These are phyloP conservation scores for Cephus pulcher DNA, from an alignment of 2,888 invertebrate genomes.

Conservation along the genomic window DNA sequence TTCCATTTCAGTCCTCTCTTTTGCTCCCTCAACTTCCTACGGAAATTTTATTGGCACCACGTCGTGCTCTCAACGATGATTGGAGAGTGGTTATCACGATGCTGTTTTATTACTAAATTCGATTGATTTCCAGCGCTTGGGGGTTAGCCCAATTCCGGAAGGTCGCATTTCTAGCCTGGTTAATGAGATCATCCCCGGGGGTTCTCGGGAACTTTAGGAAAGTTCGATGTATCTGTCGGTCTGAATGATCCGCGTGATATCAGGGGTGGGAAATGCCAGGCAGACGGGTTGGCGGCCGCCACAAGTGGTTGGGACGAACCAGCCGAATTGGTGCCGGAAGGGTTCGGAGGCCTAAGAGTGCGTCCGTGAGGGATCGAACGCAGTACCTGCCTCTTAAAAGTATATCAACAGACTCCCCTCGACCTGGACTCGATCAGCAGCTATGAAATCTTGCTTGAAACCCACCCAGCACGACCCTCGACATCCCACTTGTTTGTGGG, in stretches of 20 bases:
- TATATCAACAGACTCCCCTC: neutral
- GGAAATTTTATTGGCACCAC: neutral
- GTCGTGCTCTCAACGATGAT: neutral
- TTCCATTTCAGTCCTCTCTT: neutral
- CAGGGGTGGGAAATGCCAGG: neutral
- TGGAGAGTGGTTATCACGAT: neutral
- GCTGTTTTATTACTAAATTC: neutral
- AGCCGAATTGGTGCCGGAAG: neutral
- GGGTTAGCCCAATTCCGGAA: neutral
- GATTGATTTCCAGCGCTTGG: neutral
- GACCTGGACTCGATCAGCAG: neutral
- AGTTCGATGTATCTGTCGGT: neutral
- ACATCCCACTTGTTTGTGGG: neutral
- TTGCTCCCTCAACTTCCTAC: neutral
- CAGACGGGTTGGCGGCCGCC: neutral
- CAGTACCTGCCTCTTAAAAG: neutral
- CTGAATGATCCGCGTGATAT: neutral
- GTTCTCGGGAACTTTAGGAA: neutral
- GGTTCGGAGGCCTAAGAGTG: neutral
- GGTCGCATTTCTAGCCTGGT: neutral
- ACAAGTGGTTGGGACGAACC: constrained; percentile 1
- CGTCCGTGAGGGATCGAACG: neutral
- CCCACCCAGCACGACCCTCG: neutral
- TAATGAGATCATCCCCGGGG: neutral
- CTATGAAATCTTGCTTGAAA: neutral